These are phyloP conservation scores for Philopotamus ludificatus DNA, from an alignment of 1,140 invertebrate genomes.

Conservation along the genomic window DNA sequence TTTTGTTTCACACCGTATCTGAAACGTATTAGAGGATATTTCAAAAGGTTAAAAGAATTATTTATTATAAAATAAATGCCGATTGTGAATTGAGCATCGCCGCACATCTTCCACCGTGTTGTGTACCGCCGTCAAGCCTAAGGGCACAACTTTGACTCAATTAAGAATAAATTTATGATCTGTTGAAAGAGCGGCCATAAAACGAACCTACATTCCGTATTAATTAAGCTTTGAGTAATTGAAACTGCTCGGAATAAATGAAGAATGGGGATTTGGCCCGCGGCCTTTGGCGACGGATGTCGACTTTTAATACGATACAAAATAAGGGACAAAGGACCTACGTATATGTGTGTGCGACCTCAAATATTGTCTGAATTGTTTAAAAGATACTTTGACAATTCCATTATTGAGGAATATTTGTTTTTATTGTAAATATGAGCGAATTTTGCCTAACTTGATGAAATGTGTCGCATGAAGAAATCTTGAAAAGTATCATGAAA, in stretches of 20 bases:
- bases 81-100: no score
- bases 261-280: constrained; percentile 11
- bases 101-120: no score
- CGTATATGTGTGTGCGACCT: no score
- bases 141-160: constrained; percentile 19
- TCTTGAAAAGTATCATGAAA: no score
- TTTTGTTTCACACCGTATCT: constrained; percentile 4
- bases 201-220: constrained; percentile 26
- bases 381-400: no score
- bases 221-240: constrained; percentile 32
- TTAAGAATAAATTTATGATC: constrained; percentile 27
- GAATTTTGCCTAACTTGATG: no score
- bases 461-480: no score
- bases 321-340: constrained; percentile 2
- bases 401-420: no score
- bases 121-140: background rate
- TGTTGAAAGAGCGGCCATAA: background rate
- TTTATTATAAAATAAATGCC: no score
- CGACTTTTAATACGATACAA: constrained; percentile 22
- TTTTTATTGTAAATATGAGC: no score
- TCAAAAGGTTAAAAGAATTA: no score
- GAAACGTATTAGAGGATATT: background rate
- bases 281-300: constrained; percentile 18
- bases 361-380: no score
- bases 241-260: constrained; percentile 28